Evolutionary conservation across 2,888 invertebrate species (phyloP).

Genomic region (Lithophane leautieri): DNA sequence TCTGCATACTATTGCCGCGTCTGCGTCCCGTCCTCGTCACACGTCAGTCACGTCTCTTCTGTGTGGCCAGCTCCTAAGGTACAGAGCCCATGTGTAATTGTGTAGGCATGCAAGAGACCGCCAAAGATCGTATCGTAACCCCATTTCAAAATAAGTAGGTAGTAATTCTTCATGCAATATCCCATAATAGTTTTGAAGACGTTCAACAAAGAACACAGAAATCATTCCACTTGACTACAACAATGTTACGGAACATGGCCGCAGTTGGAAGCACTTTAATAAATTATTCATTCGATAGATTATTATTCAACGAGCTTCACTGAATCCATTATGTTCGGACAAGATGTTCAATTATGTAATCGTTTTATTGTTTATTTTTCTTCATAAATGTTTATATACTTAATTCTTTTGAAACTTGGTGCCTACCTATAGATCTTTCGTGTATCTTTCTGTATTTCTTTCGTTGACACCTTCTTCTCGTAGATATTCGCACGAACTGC

Average conservation of each 20-base stretch:
- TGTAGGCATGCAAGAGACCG: too few relatives aligned
- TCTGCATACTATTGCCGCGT: too few relatives aligned
- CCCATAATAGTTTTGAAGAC: neutral
- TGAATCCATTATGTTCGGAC: constrained; percentile 45
- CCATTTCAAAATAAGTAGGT: neutral
- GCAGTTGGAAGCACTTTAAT: constrained; percentile 26
- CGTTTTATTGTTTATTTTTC: constrained; percentile 37
- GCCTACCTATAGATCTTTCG: neutral
- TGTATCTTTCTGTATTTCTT: too few relatives aligned
- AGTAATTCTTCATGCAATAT: neutral
- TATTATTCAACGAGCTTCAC: constrained; percentile 54
- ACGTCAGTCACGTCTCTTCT: too few relatives aligned
- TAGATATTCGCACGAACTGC: neutral
- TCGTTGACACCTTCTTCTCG: neutral
- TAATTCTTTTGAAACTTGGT: neutral
- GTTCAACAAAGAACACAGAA: constrained; percentile 18
- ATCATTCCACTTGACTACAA: constrained; percentile 13
- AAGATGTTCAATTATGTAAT: constrained; percentile 43
- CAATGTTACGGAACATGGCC: constrained; percentile 20
- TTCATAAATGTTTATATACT: constrained; percentile 1
- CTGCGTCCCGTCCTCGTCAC: too few relatives aligned
- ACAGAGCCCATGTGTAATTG: too few relatives aligned
- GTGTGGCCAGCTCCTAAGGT: too few relatives aligned
- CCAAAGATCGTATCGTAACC: neutral
- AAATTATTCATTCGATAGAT: constrained; percentile 54